phyloP scores from a whole-genome alignment of 2,888 invertebrate species.

The Pristionchus fissidentatus region DNA sequence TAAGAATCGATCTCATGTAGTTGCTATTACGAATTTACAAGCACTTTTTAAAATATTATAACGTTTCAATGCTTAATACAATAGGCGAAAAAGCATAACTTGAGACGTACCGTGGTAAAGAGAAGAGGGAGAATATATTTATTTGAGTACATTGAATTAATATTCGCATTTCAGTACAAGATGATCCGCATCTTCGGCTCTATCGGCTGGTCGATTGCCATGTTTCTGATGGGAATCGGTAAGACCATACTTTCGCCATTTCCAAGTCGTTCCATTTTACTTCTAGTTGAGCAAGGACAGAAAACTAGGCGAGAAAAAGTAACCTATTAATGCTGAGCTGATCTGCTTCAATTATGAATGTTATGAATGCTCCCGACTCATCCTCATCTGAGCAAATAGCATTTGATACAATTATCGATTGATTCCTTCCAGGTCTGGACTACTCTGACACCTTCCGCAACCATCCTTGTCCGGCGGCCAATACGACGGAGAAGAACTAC shows the following conservation, averaged over 20 bases:
- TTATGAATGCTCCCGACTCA: too few species aligned
- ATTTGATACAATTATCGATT: too few species aligned
- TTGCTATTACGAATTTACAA: background rate
- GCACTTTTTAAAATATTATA: background rate
- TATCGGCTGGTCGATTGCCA: slow-evolving; percentile 96
- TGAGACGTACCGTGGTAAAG: too few species aligned
- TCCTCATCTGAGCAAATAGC: too few species aligned
- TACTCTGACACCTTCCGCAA: slow-evolving; percentile 91
- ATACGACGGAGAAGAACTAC: slow-evolving; percentile 90
- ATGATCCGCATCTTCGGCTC: slow-evolving; percentile 98
- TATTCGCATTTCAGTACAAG: slow-evolving; percentile 84
- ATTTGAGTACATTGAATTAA: too few species aligned
- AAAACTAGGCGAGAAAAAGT: background rate
- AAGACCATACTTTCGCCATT: too few species aligned
- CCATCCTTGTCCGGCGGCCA: slow-evolving; percentile 74
- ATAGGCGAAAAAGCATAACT: too few species aligned
- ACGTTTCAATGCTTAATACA: too few species aligned
- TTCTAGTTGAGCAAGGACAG: background rate
- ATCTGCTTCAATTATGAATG: background rate
- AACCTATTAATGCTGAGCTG: background rate
- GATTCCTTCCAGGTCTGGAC: slow-evolving; percentile 82
- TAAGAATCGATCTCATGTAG: background rate
- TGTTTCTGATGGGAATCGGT: slow-evolving; percentile 96
- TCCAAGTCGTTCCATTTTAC: background rate
- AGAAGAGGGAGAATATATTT: background rate